These are phyloP conservation scores for Thereva unica DNA, from an alignment of 2,888 invertebrate species.

Conservation along the genomic window DNA sequence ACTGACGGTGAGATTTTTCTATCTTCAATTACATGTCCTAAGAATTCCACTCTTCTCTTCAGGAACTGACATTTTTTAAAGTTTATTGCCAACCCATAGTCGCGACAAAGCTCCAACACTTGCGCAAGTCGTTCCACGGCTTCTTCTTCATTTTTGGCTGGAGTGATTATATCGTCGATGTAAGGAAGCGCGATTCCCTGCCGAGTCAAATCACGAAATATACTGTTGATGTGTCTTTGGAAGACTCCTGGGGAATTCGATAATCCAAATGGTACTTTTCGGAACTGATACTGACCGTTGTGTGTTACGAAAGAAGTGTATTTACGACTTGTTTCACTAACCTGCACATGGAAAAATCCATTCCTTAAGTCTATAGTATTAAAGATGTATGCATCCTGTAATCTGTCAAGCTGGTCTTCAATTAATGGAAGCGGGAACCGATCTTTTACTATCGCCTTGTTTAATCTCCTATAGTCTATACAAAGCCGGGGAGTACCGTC, in stretches of 20 bases:
- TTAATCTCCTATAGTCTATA: no score
- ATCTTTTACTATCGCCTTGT: no score
- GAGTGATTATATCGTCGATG: not conserved
- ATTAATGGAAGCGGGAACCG: no score
- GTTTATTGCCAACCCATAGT: conserved; percentile 36
- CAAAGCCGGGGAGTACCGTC: no score
- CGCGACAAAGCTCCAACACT: no score
- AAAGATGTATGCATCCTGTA: no score
- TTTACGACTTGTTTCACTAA: no score
- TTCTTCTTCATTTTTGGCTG: not conserved
- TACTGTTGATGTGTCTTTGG: conserved; percentile 39
- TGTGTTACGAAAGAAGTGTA: no score
- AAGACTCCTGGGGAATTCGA: conserved; percentile 41
- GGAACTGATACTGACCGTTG: conserved; percentile 45
- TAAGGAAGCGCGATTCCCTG: not conserved
- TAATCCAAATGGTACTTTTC: conserved; percentile 50
- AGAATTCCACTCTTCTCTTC: conserved; percentile 22
- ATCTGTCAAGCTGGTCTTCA: no score
- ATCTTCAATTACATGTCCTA: conserved; percentile 31
- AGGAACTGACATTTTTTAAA: conserved; percentile 30
- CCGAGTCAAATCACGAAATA: not conserved
- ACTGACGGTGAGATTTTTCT: conserved; percentile 24
- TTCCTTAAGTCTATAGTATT: no score
- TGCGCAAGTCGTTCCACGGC: not conserved
- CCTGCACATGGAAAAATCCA: no score